phyloP scores from a whole-genome alignment of 2,888 invertebrate genomes.

The Drosophila ustulata region DNA sequence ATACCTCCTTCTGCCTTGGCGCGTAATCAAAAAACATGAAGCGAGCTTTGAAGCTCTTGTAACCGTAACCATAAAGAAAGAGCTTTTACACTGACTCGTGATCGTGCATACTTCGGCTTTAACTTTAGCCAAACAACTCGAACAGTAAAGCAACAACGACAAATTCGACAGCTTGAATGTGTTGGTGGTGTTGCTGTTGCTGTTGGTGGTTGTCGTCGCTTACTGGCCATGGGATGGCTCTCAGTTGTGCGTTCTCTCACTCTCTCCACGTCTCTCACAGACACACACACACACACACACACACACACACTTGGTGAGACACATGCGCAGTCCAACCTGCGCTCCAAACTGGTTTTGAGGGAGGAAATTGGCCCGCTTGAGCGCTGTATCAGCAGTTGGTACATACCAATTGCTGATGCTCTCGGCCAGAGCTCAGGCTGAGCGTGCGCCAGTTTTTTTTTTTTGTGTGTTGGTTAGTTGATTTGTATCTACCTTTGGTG shows the following conservation, averaged over 20 bases:
- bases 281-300: not conserved
- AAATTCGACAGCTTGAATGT: slow-evolving; percentile 30
- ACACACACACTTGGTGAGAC: slow-evolving; percentile 16
- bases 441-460: slow-evolving; percentile 71
- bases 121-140: slow-evolving; percentile 18
- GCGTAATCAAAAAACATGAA: not conserved
- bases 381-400: slow-evolving; percentile 48
- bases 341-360: slow-evolving; percentile 81
- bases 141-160: slow-evolving; percentile 25
- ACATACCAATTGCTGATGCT: slow-evolving; percentile 62
- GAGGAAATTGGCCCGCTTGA: slow-evolving; percentile 73
- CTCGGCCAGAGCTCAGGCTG: slow-evolving; percentile 59
- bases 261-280: slow-evolving; percentile 6
- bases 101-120: slow-evolving; percentile 33
- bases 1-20: not conserved
- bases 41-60: slow-evolving; percentile 18
- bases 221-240: slow-evolving; percentile 47
- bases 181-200: slow-evolving; percentile 22
- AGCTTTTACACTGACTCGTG: slow-evolving; percentile 24
- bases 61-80: slow-evolving; percentile 11
- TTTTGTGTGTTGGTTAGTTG: slow-evolving; percentile 58
- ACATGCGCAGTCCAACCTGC: slow-evolving; percentile 76
- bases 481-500: slow-evolving; percentile 82
- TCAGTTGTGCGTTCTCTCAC: slow-evolving; percentile 27
- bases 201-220: slow-evolving; percentile 26